These are phyloP conservation scores for Aegithalos caudatus DNA, from an alignment of 2,113 vertebrate species.

Conservation along the genomic window DNA sequence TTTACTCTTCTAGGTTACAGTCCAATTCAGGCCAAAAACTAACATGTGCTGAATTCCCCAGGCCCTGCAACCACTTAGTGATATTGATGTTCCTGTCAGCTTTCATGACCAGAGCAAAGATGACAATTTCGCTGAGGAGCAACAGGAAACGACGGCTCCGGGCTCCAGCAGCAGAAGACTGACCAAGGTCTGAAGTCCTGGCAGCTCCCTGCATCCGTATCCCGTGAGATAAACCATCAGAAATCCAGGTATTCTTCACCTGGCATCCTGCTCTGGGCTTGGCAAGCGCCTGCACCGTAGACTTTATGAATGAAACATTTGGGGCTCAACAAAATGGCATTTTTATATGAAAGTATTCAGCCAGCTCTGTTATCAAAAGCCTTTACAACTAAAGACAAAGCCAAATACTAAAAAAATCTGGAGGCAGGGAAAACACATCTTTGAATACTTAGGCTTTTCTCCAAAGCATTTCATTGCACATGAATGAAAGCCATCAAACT, in stretches of 20 bases:
- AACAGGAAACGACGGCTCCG: not conserved
- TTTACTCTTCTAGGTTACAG: constrained; percentile 35
- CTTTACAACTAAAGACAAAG: not conserved
- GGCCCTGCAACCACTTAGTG: constrained; percentile 36
- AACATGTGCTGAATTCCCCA: constrained; percentile 49
- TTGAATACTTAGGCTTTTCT: not conserved
- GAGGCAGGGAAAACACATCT: not conserved
- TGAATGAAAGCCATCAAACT: not conserved
- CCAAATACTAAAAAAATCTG: not conserved
- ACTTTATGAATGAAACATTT: not conserved
- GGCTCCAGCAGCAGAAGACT: not conserved
- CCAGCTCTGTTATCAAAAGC: not conserved
- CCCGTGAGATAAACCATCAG: not conserved
- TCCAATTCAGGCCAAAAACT: constrained; percentile 29
- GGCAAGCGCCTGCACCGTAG: accelerated
- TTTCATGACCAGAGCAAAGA: constrained; percentile 26
- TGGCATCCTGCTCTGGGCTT: not conserved
- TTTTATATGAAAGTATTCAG: not conserved
- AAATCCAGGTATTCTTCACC: not conserved
- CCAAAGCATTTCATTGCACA: not conserved
- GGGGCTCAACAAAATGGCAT: not conserved
- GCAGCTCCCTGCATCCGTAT: accelerated
- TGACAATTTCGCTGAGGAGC: constrained; percentile 21
- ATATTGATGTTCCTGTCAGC: constrained; percentile 59
- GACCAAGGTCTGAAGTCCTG: not conserved